Conservation (phyloP, 2,888 invertebrate genomes). For the Ophraella communa region DNA sequence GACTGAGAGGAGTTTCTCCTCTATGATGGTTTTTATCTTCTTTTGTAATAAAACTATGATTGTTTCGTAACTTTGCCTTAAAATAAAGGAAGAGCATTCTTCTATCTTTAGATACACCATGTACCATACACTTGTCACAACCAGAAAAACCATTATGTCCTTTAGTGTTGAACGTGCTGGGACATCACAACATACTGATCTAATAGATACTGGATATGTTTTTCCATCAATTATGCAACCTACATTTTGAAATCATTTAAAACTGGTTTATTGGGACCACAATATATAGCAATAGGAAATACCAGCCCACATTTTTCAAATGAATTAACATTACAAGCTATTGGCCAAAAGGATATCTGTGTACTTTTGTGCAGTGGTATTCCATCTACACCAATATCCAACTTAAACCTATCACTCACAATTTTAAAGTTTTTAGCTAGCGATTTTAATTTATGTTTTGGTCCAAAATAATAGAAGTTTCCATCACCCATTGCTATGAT, state of each 20-base stretch:
- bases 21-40: constrained; percentile 27
- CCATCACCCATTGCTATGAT: constrained; percentile 11
- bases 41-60: background rate
- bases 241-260: background rate
- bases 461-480: constrained; percentile 27
- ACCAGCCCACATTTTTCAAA: background rate
- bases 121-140: constrained; percentile 27
- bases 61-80: background rate
- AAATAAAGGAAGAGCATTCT: constrained; percentile 30
- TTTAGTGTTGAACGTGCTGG: constrained; percentile 33
- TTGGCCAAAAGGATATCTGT: background rate
- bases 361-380: constrained; percentile 32
- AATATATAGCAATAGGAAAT: background rate
- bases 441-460: too few species aligned
- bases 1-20: constrained; percentile 28
- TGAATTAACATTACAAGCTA: background rate
- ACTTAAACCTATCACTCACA: background rate
- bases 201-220: constrained; percentile 15
- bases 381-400: constrained; percentile 29
- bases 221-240: constrained; percentile 24
- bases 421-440: background rate
- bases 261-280: background rate
- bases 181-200: constrained; percentile 36
- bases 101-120: constrained; percentile 30
- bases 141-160: constrained; percentile 40